Evolutionary conservation across 1,140 invertebrate genomes (phyloP).

Genomic region (Rhopalosiphum padi): DNA sequence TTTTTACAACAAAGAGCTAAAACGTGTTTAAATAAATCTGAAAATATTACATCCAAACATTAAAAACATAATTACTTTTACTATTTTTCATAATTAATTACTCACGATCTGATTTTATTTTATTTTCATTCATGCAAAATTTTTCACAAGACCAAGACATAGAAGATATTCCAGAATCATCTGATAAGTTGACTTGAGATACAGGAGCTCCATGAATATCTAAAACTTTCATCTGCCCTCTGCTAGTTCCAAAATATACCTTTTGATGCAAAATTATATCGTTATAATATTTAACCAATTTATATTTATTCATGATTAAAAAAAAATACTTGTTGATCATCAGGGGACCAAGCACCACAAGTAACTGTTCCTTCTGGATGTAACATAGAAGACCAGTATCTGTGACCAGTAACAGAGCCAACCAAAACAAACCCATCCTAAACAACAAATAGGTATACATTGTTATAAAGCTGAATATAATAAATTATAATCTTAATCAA

Average conservation of each 20-base stretch:
- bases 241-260: constrained; percentile 94
- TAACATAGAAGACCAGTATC: constrained; percentile 98
- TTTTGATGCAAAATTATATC: constrained; percentile 61
- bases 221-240: constrained; percentile 93
- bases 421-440: constrained; percentile 95
- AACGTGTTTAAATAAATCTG: constrained; percentile 74
- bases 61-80: background rate
- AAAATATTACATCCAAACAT: constrained; percentile 54
- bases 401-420: constrained; percentile 93
- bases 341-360: constrained; percentile 96
- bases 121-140: constrained; percentile 97
- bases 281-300: background rate
- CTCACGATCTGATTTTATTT: constrained; percentile 63
- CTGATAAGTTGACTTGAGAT: constrained; percentile 83
- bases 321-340: constrained; percentile 84
- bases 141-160: constrained; percentile 98
- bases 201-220: constrained; percentile 95
- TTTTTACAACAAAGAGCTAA: constrained; percentile 88
- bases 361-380: constrained; percentile 92
- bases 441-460: constrained; percentile 40
- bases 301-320: background rate
- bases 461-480: background rate
- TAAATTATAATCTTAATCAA: background rate
- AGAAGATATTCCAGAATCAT: constrained; percentile 81
- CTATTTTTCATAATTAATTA: background rate